Conservation (phyloP, 2,113 vertebrate genomes). For the Notarius quadriscutis region DNA sequence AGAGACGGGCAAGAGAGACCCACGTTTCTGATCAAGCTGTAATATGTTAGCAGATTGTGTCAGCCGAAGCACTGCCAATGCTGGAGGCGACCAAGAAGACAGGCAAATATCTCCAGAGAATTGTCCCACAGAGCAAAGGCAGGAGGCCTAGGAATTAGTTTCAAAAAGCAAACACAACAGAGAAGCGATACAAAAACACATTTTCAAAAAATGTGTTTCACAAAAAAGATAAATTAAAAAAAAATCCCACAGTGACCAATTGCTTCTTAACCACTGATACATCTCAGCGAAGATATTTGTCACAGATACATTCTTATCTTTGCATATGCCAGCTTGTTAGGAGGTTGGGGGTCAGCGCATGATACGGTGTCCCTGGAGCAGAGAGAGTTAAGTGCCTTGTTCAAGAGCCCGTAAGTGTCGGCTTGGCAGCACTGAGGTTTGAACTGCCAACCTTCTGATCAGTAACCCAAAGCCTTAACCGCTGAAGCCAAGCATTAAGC, state of each 20-base stretch:
- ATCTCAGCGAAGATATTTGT: not conserved
- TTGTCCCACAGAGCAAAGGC: slow-evolving; percentile 20
- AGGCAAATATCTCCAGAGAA: slow-evolving; percentile 35
- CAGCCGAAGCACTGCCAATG: slow-evolving; percentile 38
- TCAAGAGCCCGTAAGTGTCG: not conserved
- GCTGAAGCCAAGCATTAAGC: not conserved
- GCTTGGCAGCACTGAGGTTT: not conserved
- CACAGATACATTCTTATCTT: not conserved
- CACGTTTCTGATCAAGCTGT: slow-evolving; percentile 39
- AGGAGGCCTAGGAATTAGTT: slow-evolving; percentile 26
- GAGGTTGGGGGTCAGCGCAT: not conserved
- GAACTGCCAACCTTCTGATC: not conserved
- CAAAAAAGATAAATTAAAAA: not conserved
- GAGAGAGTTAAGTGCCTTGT: not conserved
- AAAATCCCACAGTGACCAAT: not conserved
- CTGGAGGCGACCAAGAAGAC: slow-evolving; percentile 35
- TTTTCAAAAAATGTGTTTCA: slow-evolving; percentile 10
- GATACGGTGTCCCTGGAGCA: not conserved
- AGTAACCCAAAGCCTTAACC: not conserved
- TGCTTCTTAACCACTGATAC: not conserved
- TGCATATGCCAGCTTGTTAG: not conserved
- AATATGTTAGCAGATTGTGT: slow-evolving; percentile 42
- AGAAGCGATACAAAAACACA: not conserved
- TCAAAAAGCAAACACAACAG: not conserved
- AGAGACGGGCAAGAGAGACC: slow-evolving; percentile 25